A percentile compares a stretch with the other conserved stretches of the same genome.
Conservation (phyloP, 2,888 invertebrate species). For the Eupithecia subfuscata region DNA sequence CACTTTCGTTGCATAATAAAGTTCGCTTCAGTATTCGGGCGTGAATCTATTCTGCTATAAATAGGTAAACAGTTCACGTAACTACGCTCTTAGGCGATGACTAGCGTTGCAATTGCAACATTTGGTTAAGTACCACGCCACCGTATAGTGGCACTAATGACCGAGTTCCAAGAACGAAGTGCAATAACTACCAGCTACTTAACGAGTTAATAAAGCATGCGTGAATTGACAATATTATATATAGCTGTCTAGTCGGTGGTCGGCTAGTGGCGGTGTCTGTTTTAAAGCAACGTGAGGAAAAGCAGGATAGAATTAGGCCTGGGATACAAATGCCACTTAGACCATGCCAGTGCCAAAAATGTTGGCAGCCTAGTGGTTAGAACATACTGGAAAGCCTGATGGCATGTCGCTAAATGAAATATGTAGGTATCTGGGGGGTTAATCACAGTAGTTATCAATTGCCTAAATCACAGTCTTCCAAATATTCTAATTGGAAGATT, state of each 20-base stretch:
- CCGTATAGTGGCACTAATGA: neutral
- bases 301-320: neutral
- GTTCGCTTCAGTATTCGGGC: neutral
- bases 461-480: neutral
- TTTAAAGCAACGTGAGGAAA: neutral
- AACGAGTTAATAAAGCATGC: neutral
- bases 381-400: neutral
- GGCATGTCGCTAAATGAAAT: neutral
- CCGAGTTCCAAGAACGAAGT: slow-evolving; percentile 7
- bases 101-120: slow-evolving; percentile 1
- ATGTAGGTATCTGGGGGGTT: neutral
- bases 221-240: slow-evolving; percentile 3
- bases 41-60: slow-evolving; percentile 2
- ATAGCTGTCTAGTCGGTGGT: neutral
- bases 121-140: neutral
- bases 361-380: neutral
- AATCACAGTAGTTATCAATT: neutral
- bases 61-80: slow-evolving; percentile 12
- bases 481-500: neutral
- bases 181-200: neutral
- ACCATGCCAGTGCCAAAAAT: neutral
- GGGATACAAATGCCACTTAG: neutral
- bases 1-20: neutral
- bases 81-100: neutral
- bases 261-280: neutral